Evolutionary conservation across 35 echinoderm and acorn worm genomes (phyloP).

Genomic region (Hemicentrotus pulcherrimus): DNA sequence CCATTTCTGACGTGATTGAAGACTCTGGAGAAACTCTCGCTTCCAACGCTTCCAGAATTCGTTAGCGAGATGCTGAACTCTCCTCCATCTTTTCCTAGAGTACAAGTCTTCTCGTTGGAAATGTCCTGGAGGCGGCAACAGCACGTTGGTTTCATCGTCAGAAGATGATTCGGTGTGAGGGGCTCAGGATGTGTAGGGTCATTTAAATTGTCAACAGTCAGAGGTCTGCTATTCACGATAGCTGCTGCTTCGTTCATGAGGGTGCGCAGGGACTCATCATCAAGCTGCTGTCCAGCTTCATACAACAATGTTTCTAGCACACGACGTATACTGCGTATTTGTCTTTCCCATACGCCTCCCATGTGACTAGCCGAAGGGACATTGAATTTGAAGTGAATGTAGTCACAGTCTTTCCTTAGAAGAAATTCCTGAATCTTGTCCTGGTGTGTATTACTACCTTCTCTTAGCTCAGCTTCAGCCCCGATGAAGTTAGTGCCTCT

Average conservation of each 20-base stretch:
- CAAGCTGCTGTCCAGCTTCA: slow-evolving; percentile 57
- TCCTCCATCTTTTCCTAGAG: slow-evolving; percentile 47
- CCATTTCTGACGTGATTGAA: slow-evolving; percentile 66
- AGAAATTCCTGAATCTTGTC: slow-evolving; percentile 49
- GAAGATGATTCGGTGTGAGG: slow-evolving; percentile 60
- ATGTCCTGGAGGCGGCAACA: slow-evolving; percentile 58
- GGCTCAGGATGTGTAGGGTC: slow-evolving; percentile 60
- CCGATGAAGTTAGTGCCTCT: slow-evolving; percentile 81
- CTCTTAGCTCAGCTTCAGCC: slow-evolving; percentile 65
- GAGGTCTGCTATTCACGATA: slow-evolving; percentile 64
- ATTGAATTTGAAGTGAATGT: slow-evolving; percentile 75
- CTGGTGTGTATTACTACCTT: slow-evolving; percentile 54
- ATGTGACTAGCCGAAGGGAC: slow-evolving; percentile 69
- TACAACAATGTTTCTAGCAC: slow-evolving; percentile 59
- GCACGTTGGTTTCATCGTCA: slow-evolving; percentile 66
- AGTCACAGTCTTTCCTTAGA: slow-evolving; percentile 48
- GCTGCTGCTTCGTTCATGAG: slow-evolving; percentile 70
- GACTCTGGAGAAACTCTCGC: slow-evolving; percentile 46
- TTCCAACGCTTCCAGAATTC: slow-evolving; percentile 67
- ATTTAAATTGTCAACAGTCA: slow-evolving; percentile 41
- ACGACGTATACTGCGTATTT: slow-evolving; percentile 67
- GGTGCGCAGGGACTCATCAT: slow-evolving; percentile 77
- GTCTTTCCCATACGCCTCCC: slow-evolving; percentile 75
- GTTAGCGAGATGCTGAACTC: slow-evolving; percentile 62
- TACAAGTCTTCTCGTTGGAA: slow-evolving; percentile 64